Evolutionary conservation across 2,113 vertebrate species (phyloP).

Genomic region (Camelus dromedarius): DNA sequence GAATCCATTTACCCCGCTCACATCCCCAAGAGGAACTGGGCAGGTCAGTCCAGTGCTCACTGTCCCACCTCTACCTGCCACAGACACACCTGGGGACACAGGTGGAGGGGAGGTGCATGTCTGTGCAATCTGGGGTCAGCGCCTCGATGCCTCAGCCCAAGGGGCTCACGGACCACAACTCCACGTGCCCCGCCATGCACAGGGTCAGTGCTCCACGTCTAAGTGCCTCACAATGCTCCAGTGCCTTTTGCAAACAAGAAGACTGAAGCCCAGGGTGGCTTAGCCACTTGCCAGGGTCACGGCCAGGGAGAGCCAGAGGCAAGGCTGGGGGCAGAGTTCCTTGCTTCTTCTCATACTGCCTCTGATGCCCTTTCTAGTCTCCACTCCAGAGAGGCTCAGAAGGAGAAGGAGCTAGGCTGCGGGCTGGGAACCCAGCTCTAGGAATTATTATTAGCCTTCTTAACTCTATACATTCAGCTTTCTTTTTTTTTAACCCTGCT

Average conservation of each 20-base stretch:
- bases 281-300: neutral
- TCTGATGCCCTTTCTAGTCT: neutral
- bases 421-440: neutral
- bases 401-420: neutral
- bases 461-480: conserved; percentile 67
- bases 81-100: neutral
- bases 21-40: neutral
- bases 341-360: neutral
- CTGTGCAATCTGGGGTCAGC: neutral
- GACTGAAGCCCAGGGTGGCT: neutral
- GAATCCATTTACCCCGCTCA: neutral
- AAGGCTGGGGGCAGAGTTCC: neutral
- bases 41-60: neutral
- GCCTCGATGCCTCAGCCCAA: neutral
- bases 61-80: neutral
- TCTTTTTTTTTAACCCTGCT: conserved; percentile 38
- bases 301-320: neutral
- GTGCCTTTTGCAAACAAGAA: neutral
- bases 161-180: accelerated
- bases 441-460: conserved; percentile 48
- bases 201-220: accelerated
- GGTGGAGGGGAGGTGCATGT: neutral
- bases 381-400: neutral
- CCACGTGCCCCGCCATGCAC: accelerated
- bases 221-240: neutral